A percentile compares a stretch with the other conserved stretches of the same genome.
These are phyloP conservation scores for Lucinisca nassula DNA, from an alignment of 2,888 invertebrate species.

Conservation along the genomic window DNA sequence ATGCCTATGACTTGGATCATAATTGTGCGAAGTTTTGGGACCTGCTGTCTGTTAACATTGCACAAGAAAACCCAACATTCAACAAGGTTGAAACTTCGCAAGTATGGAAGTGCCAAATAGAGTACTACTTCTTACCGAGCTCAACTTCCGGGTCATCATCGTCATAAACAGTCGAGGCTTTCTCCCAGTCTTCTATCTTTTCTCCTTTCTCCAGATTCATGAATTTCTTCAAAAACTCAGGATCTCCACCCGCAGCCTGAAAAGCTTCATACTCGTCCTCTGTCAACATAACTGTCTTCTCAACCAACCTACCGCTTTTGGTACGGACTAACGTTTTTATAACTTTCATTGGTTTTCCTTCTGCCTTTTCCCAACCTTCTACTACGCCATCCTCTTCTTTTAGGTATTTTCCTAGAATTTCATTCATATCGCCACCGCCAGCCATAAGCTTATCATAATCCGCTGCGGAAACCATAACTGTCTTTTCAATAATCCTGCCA, in stretches of 20 bases:
- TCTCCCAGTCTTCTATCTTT: slow-evolving; percentile 87
- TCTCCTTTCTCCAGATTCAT: slow-evolving; percentile 85
- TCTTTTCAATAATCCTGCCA: slow-evolving; percentile 87
- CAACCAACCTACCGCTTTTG: slow-evolving; percentile 87
- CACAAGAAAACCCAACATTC: too few relatives aligned
- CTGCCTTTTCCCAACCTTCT: slow-evolving; percentile 85
- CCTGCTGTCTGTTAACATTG: too few relatives aligned
- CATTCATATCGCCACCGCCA: slow-evolving; percentile 83
- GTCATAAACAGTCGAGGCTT: slow-evolving; percentile 86
- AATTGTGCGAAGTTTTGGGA: too few relatives aligned
- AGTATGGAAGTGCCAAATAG: too few relatives aligned
- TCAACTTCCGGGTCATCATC: slow-evolving; percentile 82
- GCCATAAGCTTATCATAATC: slow-evolving; percentile 86
- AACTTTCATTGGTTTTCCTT: slow-evolving; percentile 85
- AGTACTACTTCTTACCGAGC: slow-evolving; percentile 74
- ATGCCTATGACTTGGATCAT: too few relatives aligned
- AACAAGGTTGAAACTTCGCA: too few relatives aligned
- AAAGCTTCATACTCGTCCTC: slow-evolving; percentile 86
- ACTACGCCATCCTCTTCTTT: slow-evolving; percentile 82
- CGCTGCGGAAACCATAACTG: slow-evolving; percentile 85
- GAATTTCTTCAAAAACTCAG: slow-evolving; percentile 85
- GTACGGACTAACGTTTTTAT: slow-evolving; percentile 85
- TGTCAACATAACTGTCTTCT: slow-evolving; percentile 85
- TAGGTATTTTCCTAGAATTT: slow-evolving; percentile 85
- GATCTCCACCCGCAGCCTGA: slow-evolving; percentile 84